phyloP scores from a whole-genome alignment of 2,888 invertebrate genomes.

The Macropis europaea region DNA sequence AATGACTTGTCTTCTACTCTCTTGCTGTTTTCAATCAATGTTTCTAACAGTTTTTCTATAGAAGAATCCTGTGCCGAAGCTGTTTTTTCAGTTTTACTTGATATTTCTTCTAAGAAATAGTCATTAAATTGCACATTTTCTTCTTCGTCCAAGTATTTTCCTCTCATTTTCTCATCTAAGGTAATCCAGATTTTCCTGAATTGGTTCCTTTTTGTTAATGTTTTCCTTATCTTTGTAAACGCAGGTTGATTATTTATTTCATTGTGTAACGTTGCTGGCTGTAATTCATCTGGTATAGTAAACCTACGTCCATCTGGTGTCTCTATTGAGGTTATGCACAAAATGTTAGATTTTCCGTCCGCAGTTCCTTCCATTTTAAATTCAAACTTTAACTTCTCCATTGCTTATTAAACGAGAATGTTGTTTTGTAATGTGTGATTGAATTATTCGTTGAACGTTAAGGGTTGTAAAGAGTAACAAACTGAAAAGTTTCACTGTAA shows the following conservation, averaged over 20 bases:
- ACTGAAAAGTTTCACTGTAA: no score
- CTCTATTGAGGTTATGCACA: constrained; percentile 32
- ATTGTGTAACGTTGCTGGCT: neutral
- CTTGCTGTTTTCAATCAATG: constrained; percentile 8
- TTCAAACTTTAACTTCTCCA: neutral
- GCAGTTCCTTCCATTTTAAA: constrained; percentile 5
- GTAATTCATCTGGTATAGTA: constrained; percentile 12
- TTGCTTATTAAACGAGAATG: neutral
- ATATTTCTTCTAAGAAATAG: neutral
- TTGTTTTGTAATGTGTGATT: neutral
- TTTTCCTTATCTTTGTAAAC: neutral
- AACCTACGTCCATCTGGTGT: constrained; percentile 7
- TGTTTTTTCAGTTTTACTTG: neutral
- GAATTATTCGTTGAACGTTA: no score
- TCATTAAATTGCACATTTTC: neutral
- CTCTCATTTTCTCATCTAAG: neutral
- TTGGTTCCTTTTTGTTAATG: neutral
- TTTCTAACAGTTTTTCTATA: constrained; percentile 1
- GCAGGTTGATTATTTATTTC: neutral
- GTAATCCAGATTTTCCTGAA: neutral
- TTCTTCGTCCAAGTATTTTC: neutral
- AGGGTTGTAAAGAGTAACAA: no score
- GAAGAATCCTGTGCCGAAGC: no score
- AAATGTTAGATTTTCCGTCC: constrained; percentile 29
- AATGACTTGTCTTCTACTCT: neutral